Conservation (phyloP, 2,113 vertebrate species). For the Brienomyrus brachyistius region DNA sequence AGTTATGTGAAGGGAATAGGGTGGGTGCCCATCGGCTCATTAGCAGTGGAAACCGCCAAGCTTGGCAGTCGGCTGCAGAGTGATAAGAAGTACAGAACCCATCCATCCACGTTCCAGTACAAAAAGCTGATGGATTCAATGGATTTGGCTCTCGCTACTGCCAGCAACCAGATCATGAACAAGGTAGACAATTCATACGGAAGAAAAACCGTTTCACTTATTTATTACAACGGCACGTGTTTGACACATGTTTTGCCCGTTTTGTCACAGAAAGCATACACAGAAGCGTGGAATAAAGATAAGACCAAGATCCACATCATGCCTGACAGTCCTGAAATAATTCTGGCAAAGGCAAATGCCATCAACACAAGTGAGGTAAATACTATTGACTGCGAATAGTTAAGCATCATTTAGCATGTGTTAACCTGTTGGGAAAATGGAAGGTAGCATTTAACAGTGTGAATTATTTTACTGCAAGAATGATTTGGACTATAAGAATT, state of each 20-base stretch:
- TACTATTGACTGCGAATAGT: not conserved
- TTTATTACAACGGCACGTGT: not conserved
- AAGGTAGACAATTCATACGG: constrained; percentile 61
- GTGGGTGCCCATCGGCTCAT: constrained; percentile 73
- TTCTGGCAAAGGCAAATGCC: constrained; percentile 81
- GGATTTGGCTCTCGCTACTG: constrained; percentile 78
- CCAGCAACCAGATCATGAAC: constrained; percentile 85
- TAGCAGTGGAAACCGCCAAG: constrained; percentile 82
- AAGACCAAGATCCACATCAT: constrained; percentile 82
- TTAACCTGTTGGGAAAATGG: not conserved
- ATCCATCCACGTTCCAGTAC: constrained; percentile 76
- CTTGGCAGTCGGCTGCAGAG: constrained; percentile 76
- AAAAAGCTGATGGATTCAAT: constrained; percentile 83
- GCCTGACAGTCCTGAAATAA: constrained; percentile 81
- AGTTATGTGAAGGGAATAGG: constrained; percentile 71
- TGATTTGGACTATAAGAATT: not conserved
- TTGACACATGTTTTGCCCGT: constrained; percentile 18
- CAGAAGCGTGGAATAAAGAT: constrained; percentile 83
- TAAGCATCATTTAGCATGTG: not conserved
- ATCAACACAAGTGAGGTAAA: constrained; percentile 81
- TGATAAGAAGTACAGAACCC: constrained; percentile 80
- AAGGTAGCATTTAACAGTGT: not conserved
- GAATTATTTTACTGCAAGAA: not conserved
- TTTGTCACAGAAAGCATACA: constrained; percentile 70
- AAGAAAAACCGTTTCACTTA: not conserved